A percentile compares a stretch with the other conserved stretches of the same genome.
phyloP scores from a whole-genome alignment of 2,888 invertebrate species.

The Scaptomyza flava region DNA sequence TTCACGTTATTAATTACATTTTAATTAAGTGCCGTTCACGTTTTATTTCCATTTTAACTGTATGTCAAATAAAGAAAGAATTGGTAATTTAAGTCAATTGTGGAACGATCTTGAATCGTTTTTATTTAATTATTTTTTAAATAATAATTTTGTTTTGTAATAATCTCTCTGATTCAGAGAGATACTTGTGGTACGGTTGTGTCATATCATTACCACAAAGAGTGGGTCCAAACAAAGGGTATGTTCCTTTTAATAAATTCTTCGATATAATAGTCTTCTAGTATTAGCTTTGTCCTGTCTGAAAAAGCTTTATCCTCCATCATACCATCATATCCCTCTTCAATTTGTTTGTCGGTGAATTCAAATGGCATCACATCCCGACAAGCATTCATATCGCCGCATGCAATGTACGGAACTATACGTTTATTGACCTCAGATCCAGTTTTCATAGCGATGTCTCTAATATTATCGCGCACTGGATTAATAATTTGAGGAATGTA shows the following conservation, averaged over 20 bases:
- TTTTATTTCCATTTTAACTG: slow-evolving; percentile 33
- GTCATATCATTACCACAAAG: slow-evolving; percentile 7
- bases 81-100: slow-evolving; percentile 6
- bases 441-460: slow-evolving; percentile 90
- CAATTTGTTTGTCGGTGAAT: slow-evolving; percentile 11
- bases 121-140: not conserved
- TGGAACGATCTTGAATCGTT: not conserved
- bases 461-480: slow-evolving; percentile 91
- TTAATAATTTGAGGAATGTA: slow-evolving; percentile 91
- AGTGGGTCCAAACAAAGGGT: not conserved
- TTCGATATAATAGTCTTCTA: slow-evolving; percentile 15
- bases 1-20: slow-evolving; percentile 47
- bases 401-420: slow-evolving; percentile 96
- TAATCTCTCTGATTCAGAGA: not conserved
- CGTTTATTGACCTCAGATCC: slow-evolving; percentile 90
- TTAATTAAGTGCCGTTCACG: slow-evolving; percentile 28
- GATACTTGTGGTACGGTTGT: not conserved
- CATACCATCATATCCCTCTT: slow-evolving; percentile 45
- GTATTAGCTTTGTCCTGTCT: slow-evolving; percentile 24
- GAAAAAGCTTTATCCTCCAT: slow-evolving; percentile 41
- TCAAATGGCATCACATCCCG: slow-evolving; percentile 86
- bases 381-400: slow-evolving; percentile 91
- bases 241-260: slow-evolving; percentile 14
- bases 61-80: slow-evolving; percentile 45
- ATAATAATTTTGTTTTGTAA: not conserved